Conservation (phyloP, 2,888 invertebrate species). For the Argynnis bischoffii region DNA sequence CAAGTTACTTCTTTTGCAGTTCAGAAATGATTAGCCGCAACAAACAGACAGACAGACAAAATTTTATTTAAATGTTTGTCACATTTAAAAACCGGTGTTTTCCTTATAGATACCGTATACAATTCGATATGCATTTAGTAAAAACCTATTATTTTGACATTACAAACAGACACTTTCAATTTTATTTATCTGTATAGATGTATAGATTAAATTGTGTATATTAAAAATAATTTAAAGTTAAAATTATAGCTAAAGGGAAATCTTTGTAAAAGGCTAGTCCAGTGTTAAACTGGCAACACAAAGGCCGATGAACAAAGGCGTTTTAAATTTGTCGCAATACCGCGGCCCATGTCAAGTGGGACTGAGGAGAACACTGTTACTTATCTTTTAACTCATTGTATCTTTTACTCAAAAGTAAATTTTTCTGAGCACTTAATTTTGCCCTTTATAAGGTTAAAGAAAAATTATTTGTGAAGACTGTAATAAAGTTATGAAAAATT, state of each 20-base stretch:
- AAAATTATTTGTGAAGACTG: not conserved
- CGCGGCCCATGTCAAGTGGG: conserved; percentile 31
- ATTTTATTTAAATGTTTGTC: no score
- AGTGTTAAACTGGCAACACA: conserved; percentile 13
- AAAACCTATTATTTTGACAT: no score
- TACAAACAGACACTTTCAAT: no score
- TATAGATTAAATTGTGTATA: not conserved
- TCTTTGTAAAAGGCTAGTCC: conserved; percentile 14
- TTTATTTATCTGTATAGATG: no score
- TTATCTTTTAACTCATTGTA: conserved; percentile 15
- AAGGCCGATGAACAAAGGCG: conserved; percentile 24
- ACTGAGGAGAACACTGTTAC: conserved; percentile 23
- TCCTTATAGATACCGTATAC: no score
- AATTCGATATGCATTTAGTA: no score
- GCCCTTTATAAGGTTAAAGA: not conserved
- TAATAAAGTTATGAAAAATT: not conserved
- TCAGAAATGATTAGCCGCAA: no score
- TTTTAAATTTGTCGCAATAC: conserved; percentile 22
- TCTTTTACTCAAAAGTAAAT: conserved; percentile 6
- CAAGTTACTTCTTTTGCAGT: no score
- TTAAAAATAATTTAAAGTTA: not conserved
- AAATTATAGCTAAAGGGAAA: not conserved
- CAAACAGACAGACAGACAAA: no score
- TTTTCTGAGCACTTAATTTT: not conserved
- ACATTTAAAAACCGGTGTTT: no score